Evolutionary conservation across 2,888 invertebrate genomes (phyloP).

Genomic region (Scelioninae gen. 1): DNA sequence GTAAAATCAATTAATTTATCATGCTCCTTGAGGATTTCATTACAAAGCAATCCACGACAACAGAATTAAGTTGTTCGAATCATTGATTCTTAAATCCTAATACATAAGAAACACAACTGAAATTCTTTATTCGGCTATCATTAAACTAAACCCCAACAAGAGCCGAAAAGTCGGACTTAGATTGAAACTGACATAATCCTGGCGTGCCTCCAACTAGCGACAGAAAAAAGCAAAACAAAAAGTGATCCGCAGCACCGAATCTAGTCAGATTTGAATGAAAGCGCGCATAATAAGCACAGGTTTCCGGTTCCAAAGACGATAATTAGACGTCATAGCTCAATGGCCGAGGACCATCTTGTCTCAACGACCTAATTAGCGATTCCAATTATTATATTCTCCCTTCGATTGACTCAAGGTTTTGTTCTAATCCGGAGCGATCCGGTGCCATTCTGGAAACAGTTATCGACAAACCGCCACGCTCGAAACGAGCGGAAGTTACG

Average conservation of each 20-base stretch:
- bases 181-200: conserved; percentile 46
- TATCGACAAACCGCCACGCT: conserved; percentile 70
- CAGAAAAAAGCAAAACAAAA: no score
- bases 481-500: conserved; percentile 69
- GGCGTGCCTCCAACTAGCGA: conserved; percentile 37
- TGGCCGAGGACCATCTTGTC: conserved; percentile 32
- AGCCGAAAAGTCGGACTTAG: conserved; percentile 32
- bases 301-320: conserved; percentile 20
- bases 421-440: conserved; percentile 53
- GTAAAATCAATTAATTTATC: no score
- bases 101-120: no score
- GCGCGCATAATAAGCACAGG: no score
- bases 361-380: conserved; percentile 54
- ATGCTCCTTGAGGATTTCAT: no score
- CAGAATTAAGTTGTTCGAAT: conserved; percentile 10
- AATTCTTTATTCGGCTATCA: conserved; percentile 48
- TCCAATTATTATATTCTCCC: conserved; percentile 57
- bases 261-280: no score
- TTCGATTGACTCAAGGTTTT: conserved; percentile 52
- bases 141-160: conserved; percentile 44
- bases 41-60: not conserved
- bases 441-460: conserved; percentile 59
- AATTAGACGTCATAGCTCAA: conserved; percentile 29
- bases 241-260: no score
- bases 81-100: no score